A percentile compares a stretch with the other conserved stretches of the same genome.
Conservation (phyloP, 2,113 vertebrate species). For the Hypanus sabinus region DNA sequence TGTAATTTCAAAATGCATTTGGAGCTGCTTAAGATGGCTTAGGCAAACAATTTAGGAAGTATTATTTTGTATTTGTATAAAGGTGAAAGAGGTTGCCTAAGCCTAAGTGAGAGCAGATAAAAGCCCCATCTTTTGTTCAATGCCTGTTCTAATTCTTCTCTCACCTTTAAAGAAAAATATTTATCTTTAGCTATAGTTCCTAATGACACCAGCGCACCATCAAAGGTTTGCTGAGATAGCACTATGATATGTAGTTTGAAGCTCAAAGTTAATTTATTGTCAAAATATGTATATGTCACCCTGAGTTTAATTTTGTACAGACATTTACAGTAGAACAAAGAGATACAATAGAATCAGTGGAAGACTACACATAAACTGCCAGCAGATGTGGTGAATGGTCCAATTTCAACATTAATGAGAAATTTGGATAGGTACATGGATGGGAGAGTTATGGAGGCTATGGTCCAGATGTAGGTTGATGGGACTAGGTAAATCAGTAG, state of each 20-base stretch:
- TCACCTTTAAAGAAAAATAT: background rate
- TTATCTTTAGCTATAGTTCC: background rate
- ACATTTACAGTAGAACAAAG: no score
- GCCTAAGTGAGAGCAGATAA: background rate
- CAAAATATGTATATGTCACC: no score
- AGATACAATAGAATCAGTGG: no score
- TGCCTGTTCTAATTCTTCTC: background rate
- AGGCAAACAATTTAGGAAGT: slow-evolving; percentile 2
- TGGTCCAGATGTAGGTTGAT: no score
- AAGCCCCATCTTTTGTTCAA: background rate
- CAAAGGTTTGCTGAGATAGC: background rate
- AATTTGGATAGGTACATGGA: no score
- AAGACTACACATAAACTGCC: no score
- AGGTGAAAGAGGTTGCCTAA: background rate
- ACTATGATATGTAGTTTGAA: background rate
- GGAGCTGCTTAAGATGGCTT: background rate
- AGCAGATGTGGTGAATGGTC: no score
- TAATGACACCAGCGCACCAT: background rate
- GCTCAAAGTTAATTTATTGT: no score
- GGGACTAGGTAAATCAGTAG: no score
- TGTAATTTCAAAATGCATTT: slow-evolving; percentile 3
- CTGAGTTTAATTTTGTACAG: no score
- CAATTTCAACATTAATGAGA: no score
- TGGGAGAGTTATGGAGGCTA: no score
- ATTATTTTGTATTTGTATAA: background rate